These are phyloP conservation scores for Caenorhabditis parvicauda DNA, from an alignment of 2,888 invertebrate species.

Conservation along the genomic window DNA sequence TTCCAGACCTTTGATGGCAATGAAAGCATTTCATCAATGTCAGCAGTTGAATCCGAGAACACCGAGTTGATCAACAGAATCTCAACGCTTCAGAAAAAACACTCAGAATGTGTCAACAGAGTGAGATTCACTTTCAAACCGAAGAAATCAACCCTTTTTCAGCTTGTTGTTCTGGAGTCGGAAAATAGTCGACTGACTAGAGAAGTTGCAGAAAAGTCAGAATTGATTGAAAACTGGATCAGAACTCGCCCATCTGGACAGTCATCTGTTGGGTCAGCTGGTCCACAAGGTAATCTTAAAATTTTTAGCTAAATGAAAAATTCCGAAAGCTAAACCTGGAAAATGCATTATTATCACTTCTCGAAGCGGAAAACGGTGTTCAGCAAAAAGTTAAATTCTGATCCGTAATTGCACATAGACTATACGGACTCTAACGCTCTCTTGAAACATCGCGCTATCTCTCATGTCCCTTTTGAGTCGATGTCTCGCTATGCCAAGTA, in stretches of 20 bases:
- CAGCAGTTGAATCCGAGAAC: slow-evolving; percentile 64
- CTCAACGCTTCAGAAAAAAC: slow-evolving; percentile 65
- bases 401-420: no score
- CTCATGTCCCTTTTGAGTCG: no score
- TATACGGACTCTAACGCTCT: no score
- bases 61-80: slow-evolving; percentile 64
- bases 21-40: slow-evolving; percentile 47
- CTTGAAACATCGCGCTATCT: no score
- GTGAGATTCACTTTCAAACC: slow-evolving; percentile 43
- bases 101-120: slow-evolving; percentile 67
- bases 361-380: no score
- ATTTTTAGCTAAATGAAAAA: no score
- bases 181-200: slow-evolving; percentile 23
- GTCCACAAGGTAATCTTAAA: no score
- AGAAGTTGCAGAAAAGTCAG: slow-evolving; percentile 39
- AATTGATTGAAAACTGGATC: slow-evolving; percentile 41
- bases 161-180: slow-evolving; percentile 31
- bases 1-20: slow-evolving; percentile 38
- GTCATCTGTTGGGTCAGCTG: no score
- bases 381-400: no score
- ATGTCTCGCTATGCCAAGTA: no score
- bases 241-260: slow-evolving; percentile 7
- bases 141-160: not conserved
- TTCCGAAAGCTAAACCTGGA: no score
- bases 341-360: no score